Conservation (phyloP, 37 sponge, comb jelly and placozoan genomes). For the Axinella damicornis region DNA sequence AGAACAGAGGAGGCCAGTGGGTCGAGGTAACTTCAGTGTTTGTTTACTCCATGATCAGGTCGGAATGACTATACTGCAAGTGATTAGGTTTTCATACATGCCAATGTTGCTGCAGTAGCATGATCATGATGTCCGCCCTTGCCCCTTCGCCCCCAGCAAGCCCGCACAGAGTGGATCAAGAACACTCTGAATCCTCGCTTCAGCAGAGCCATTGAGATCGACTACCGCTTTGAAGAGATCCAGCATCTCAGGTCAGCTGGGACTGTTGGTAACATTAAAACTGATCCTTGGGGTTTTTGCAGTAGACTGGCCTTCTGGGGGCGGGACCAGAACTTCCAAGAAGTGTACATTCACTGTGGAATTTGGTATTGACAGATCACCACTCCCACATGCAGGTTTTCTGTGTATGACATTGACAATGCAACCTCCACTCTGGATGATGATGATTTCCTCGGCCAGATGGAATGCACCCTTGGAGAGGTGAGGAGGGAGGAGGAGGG, state of each 20-base stretch:
- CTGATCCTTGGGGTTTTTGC: too few relatives aligned
- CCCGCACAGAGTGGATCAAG: slow-evolving; percentile 81
- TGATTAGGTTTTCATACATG: too few relatives aligned
- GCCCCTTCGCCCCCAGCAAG: slow-evolving; percentile 37
- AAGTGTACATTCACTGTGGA: too few relatives aligned
- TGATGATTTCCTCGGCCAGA: slow-evolving; percentile 79
- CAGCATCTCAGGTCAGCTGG: slow-evolving; percentile 65
- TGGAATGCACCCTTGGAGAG: slow-evolving; percentile 77
- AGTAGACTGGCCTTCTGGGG: too few relatives aligned
- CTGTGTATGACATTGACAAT: slow-evolving; percentile 90
- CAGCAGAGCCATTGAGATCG: slow-evolving; percentile 77
- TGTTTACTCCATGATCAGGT: too few relatives aligned
- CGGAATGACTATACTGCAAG: too few relatives aligned
- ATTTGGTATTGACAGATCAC: too few relatives aligned
- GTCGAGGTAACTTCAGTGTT: slow-evolving; percentile 38
- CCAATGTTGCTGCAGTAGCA: too few relatives aligned
- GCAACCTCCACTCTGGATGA: slow-evolving; percentile 51
- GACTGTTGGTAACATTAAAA: too few relatives aligned
- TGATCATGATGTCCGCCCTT: too few relatives aligned
- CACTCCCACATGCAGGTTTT: slow-evolving; percentile 42
- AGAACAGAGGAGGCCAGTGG: slow-evolving; percentile 1
- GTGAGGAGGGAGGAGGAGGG: slow-evolving; percentile 1
- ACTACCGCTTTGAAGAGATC: slow-evolving; percentile 94
- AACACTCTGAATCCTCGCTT: slow-evolving; percentile 82
- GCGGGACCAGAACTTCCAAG: too few relatives aligned